phyloP scores from a whole-genome alignment of 2,113 vertebrate species.

The Sigmodon hispidus region DNA sequence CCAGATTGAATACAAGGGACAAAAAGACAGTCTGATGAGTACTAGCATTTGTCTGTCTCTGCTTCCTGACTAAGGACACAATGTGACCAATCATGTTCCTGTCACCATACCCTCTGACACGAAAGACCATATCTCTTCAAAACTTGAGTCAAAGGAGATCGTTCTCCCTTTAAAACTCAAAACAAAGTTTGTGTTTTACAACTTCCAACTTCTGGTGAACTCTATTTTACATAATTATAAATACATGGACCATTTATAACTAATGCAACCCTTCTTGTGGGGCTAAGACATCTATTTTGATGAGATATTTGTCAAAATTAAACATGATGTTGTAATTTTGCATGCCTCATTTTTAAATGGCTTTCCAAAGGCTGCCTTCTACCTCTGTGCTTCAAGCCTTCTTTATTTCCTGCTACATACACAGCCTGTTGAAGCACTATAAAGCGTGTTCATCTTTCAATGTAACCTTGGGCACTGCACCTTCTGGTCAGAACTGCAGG shows the following conservation, averaged over 20 bases:
- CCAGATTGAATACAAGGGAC: background rate
- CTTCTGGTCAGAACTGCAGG: conserved; percentile 22
- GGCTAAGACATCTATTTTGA: background rate
- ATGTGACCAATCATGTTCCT: background rate
- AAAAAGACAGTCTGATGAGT: background rate
- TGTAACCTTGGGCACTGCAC: background rate
- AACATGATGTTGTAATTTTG: conserved; percentile 42
- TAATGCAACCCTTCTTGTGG: background rate
- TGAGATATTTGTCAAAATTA: background rate
- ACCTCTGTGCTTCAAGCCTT: background rate
- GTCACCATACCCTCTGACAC: background rate
- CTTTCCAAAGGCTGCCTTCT: conserved; percentile 10
- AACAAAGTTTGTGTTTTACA: background rate
- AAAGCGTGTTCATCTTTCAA: background rate
- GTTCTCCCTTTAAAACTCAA: background rate
- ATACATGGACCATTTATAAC: background rate
- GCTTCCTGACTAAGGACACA: background rate
- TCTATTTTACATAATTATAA: conserved; percentile 29
- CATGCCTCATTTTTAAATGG: conserved; percentile 7
- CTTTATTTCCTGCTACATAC: background rate
- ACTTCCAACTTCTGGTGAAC: conserved; percentile 22
- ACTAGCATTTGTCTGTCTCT: background rate
- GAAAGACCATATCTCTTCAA: background rate
- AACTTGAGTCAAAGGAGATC: background rate
- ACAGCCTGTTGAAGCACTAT: background rate